Percentiles rank a stretch among this genome's conserved stretches.
phyloP scores from a whole-genome alignment of 2,113 vertebrate species.

The Chionomys nivalis region DNA sequence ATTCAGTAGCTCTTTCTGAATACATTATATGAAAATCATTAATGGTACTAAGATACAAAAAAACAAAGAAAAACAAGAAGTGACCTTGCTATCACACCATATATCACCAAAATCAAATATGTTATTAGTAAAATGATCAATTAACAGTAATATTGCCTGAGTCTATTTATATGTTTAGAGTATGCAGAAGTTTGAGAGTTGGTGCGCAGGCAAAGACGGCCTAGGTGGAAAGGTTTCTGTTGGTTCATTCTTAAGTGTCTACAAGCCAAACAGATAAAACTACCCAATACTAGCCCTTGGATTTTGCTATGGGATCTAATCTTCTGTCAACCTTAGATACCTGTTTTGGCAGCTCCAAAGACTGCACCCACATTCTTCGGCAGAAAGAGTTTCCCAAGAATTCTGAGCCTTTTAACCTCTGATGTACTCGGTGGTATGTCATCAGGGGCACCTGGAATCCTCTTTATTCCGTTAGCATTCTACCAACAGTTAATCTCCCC shows the following conservation, averaged over 20 bases:
- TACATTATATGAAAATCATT: not conserved
- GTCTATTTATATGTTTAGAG: not conserved
- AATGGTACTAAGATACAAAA: not conserved
- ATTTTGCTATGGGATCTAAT: slow-evolving; percentile 24
- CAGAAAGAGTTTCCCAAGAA: slow-evolving; percentile 70
- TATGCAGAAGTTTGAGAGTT: not conserved
- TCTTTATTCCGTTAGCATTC: slow-evolving; percentile 65
- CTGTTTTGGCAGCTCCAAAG: slow-evolving; percentile 43
- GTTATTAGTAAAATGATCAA: slow-evolving; percentile 27
- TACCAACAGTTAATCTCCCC: slow-evolving; percentile 55
- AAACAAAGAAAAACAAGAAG: not conserved
- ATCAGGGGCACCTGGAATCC: slow-evolving; percentile 67
- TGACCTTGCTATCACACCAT: not conserved
- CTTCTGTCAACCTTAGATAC: not conserved
- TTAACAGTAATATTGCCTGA: not conserved
- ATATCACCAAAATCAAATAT: not conserved
- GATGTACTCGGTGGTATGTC: slow-evolving; percentile 70
- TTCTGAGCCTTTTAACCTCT: slow-evolving; percentile 68
- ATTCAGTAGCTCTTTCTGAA: not conserved
- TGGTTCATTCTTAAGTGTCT: not conserved
- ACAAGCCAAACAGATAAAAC: not conserved
- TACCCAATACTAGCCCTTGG: not conserved
- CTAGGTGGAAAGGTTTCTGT: not conserved
- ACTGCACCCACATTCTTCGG: slow-evolving; percentile 83
- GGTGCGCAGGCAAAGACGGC: not conserved